phyloP scores from a whole-genome alignment of 1,140 invertebrate species.

The Episyrphus balteatus region DNA sequence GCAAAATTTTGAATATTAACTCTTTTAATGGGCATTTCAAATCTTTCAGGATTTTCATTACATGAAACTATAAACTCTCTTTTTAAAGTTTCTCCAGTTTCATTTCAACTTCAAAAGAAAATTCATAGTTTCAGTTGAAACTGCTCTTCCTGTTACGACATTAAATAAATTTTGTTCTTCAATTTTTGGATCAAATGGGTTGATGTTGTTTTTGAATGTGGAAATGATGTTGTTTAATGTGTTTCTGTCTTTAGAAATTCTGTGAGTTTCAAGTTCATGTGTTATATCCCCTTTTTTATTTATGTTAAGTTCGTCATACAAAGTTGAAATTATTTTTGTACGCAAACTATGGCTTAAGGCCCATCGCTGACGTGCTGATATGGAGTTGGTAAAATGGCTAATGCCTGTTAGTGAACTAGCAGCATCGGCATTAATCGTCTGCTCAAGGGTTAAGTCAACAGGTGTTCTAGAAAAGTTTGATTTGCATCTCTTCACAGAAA shows the following conservation, averaged over 20 bases:
- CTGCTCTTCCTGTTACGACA: neutral
- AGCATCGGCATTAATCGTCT: conserved; percentile 24
- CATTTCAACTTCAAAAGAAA: neutral
- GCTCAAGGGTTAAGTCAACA: conserved; percentile 19
- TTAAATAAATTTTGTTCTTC: neutral
- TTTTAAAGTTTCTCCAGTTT: too few species aligned
- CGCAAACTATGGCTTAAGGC: conserved; percentile 6
- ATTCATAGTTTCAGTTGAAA: too few species aligned
- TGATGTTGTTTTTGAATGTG: neutral
- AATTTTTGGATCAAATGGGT: neutral
- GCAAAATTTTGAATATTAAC: neutral
- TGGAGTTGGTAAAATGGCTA: conserved; percentile 18
- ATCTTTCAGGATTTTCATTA: neutral
- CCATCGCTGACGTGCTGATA: conserved; percentile 19
- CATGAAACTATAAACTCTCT: neutral
- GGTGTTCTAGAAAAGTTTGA: conserved; percentile 25
- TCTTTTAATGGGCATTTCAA: neutral
- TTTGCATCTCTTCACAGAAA: conserved; percentile 11
- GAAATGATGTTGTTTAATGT: neutral
- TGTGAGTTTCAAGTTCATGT: neutral
- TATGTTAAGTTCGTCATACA: neutral
- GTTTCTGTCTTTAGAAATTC: neutral
- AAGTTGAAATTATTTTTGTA: neutral
- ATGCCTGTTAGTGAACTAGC: conserved; percentile 16
- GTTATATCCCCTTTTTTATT: neutral